Evolutionary conservation across 2,113 vertebrate genomes (phyloP), one percentile per base, ranked within the genome.

Genomic region (Hemichromis elongatus): DNA sequence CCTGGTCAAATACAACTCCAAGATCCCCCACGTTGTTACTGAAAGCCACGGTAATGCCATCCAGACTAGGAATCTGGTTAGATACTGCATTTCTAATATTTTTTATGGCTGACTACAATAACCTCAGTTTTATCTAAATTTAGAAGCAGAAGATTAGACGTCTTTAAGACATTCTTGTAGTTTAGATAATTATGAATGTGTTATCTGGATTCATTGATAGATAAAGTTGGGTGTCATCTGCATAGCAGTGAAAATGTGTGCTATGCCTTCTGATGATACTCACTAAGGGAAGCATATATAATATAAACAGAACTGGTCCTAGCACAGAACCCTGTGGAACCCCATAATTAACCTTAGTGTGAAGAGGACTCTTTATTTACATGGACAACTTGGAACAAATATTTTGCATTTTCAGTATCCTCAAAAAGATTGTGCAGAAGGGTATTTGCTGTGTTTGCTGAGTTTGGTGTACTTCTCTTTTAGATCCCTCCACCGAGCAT

Each of bases 401-500:
- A 37, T 18, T 37, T 63, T 37, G 19, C 6, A 37, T 37, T 63
- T 63, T 63, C 6, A 63, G 59, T 10, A 0, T 37, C 68, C 9
- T 3, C 2, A 50, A 75, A 37, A 45, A 75, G 68, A 50, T 0
- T 1, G 9, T 3, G 6, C 26, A 50, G 68, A 75, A n/a, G 18
- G 18, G 10, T 6, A 19, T 75, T 75, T 4, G 1, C 33, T 52
- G 18, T 75, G 26, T 30, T 33, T 33, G 30, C 2, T 61, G 9
- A 47, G 28, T 59, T 30, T 80, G 42, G 68, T 75, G 42, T 73
- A 16, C n/a, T 57, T 37, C 16, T 77, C 18, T 79, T 84, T 77
- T 85, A 99, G 99, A 99, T 99, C 47, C 99, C 99, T 30, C 99
- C 99, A 50, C 99, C 99, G 80, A 99, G 99, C 92, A 99, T 99